A percentile compares a stretch with the other conserved stretches of the same genome.
phyloP scores from a whole-genome alignment of 2,888 invertebrate species.

The Iselma pallidipennis region DNA sequence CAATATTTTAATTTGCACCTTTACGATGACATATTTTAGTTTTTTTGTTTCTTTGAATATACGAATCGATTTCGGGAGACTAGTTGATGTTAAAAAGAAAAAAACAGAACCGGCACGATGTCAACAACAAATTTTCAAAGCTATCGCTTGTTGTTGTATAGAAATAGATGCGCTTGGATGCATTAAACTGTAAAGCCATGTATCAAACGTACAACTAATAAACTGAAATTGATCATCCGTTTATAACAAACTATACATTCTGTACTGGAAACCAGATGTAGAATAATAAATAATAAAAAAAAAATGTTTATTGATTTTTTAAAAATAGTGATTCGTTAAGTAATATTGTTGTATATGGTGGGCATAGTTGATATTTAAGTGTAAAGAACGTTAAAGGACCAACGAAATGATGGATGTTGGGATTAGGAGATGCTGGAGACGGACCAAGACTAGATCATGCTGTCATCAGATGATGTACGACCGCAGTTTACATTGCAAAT shows the following conservation, averaged over 20 bases:
- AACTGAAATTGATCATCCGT: slow-evolving; percentile 40
- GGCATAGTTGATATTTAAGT: slow-evolving; percentile 13
- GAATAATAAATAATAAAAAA: slow-evolving; percentile 34
- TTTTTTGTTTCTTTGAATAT: too few species aligned
- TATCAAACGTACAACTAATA: slow-evolving; percentile 23
- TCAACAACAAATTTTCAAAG: neutral
- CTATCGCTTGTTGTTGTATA: neutral
- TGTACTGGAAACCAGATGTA: neutral
- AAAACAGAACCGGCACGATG: too few species aligned
- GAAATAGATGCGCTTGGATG: neutral
- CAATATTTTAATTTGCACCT: neutral
- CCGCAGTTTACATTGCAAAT: slow-evolving; percentile 47
- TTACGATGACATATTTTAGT: too few species aligned
- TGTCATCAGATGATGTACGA: slow-evolving; percentile 51
- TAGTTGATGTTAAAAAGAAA: too few species aligned
- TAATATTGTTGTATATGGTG: slow-evolving; percentile 13
- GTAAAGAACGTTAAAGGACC: slow-evolving; percentile 27
- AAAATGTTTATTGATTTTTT: slow-evolving; percentile 36
- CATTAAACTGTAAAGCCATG: slow-evolving; percentile 11
- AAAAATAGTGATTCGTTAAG: slow-evolving; percentile 18
- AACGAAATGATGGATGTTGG: slow-evolving; percentile 49
- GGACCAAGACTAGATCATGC: slow-evolving; percentile 51
- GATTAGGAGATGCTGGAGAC: slow-evolving; percentile 48
- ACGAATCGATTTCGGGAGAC: too few species aligned
- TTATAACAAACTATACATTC: slow-evolving; percentile 36